Evolutionary conservation across 2,113 vertebrate species (phyloP).

Genomic region (Eurystomus gularis): DNA sequence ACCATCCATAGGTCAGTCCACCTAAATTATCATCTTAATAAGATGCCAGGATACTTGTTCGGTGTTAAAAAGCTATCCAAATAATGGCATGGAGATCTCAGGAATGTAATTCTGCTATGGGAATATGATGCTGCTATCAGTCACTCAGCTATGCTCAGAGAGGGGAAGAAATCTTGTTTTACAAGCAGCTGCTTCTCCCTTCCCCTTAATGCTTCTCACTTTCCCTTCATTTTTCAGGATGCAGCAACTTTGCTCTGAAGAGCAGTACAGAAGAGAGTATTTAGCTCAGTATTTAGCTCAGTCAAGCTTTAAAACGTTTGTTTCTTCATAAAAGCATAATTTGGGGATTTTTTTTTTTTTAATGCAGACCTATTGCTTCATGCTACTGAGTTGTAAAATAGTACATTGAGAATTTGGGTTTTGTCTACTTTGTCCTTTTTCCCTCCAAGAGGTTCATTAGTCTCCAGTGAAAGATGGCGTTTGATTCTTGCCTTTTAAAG

Average conservation of each 20-base stretch:
- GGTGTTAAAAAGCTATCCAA: background rate
- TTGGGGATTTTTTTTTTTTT: background rate
- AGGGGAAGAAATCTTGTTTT: background rate
- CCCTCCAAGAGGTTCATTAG: background rate
- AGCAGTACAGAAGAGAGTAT: background rate
- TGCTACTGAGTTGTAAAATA: background rate
- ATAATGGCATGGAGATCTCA: background rate
- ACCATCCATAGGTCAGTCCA: background rate
- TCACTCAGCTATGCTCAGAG: background rate
- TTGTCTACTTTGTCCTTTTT: background rate
- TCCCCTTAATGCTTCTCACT: background rate
- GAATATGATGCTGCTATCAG: background rate
- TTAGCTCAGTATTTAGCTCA: conserved; percentile 4
- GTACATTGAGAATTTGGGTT: background rate
- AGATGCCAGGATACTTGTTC: background rate
- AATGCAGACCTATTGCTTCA: background rate
- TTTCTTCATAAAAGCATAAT: conserved; percentile 11
- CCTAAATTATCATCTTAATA: background rate
- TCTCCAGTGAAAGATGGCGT: conserved; percentile 1
- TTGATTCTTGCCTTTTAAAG: conserved; percentile 31
- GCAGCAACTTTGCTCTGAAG: background rate
- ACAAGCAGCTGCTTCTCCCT: background rate
- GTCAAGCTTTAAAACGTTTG: background rate
- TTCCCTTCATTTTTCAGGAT: background rate
- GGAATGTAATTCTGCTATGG: background rate